Percentiles rank a stretch among this genome's conserved stretches.
Evolutionary conservation across 1,140 invertebrate species (phyloP).

Genomic region (Drosophila yakuba): DNA sequence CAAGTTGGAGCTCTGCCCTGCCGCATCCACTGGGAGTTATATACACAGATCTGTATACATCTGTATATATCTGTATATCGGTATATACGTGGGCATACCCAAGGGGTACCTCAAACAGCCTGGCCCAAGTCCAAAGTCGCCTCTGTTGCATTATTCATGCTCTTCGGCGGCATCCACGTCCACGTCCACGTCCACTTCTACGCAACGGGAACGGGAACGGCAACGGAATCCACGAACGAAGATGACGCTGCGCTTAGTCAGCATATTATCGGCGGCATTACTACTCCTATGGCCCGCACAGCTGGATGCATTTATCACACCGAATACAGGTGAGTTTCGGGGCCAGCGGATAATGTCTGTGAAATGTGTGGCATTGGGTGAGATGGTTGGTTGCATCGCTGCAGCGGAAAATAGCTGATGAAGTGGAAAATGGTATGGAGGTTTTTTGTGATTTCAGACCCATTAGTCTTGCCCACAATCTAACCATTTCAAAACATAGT

Average conservation of each 20-base stretch:
- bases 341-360: conserved; percentile 17
- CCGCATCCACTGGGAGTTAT: conserved; percentile 10
- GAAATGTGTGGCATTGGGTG: conserved; percentile 36
- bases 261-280: conserved; percentile 69
- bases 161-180: conserved; percentile 21
- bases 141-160: conserved; percentile 69
- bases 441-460: background rate
- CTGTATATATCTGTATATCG: too few species aligned
- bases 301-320: conserved; percentile 79
- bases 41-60: background rate
- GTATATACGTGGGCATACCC: too few species aligned
- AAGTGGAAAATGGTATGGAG: conserved; percentile 1
- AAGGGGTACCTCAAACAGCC: background rate
- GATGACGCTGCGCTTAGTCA: conserved; percentile 80
- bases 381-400: background rate
- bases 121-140: conserved; percentile 14
- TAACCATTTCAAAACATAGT: too few species aligned
- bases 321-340: conserved; percentile 69
- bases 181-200: background rate
- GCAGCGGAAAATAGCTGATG: conserved; percentile 2
- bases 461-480: background rate
- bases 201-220: conserved; percentile 53
- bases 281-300: conserved; percentile 73
- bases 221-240: conserved; percentile 36
- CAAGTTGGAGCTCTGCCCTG: conserved; percentile 26